Conservation (phyloP, 2,113 vertebrate species). For the Onychostruthus taczanowskii region DNA sequence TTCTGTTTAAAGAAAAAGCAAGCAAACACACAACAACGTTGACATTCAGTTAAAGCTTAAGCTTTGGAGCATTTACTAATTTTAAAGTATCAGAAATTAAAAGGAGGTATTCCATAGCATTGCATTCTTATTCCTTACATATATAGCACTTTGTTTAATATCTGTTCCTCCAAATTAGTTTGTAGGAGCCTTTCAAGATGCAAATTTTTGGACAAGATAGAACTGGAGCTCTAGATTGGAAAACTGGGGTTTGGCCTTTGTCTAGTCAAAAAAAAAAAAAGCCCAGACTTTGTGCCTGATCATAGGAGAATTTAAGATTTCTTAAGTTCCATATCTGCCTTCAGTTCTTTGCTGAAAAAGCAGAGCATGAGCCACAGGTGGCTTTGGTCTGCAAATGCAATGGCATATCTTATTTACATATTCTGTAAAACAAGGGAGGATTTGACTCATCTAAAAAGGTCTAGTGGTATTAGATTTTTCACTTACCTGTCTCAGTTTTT, state of each 20-base stretch:
- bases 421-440: neutral
- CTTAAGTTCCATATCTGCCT: neutral
- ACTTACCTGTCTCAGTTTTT: neutral
- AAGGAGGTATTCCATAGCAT: neutral
- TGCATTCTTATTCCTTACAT: neutral
- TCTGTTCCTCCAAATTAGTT: neutral
- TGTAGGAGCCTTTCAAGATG: neutral
- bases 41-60: neutral
- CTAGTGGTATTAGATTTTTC: neutral
- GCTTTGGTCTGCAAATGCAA: neutral
- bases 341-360: neutral
- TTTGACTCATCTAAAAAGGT: neutral
- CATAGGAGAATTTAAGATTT: neutral
- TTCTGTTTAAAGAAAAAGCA: neutral
- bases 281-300: neutral
- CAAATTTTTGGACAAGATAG: neutral
- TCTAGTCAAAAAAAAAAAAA: neutral
- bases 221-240: neutral
- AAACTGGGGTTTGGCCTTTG: neutral
- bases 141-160: neutral
- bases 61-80: neutral
- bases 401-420: neutral
- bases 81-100: neutral
- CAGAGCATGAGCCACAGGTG: neutral
- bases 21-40: neutral